Evolutionary conservation across 2,797 vertebrate species (phyloP).

Genomic region (Takifugu ocellatus): DNA sequence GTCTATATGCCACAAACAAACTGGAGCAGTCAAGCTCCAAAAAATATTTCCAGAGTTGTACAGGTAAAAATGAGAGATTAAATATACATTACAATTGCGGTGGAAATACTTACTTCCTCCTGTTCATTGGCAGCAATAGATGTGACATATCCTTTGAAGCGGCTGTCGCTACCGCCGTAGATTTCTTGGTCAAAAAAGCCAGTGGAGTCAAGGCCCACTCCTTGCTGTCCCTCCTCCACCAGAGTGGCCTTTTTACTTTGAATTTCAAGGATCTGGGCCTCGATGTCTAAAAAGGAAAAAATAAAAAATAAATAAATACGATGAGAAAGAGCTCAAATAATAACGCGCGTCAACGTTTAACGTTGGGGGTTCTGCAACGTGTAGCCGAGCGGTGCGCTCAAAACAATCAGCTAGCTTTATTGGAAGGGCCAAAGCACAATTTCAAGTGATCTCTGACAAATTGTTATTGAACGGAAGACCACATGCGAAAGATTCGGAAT

Average conservation of each 20-base stretch:
- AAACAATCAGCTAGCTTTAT: too few species aligned
- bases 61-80: too few species aligned
- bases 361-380: too few species aligned
- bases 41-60: not conserved
- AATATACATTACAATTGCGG: not conserved
- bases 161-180: slow-evolving; percentile 95
- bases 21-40: slow-evolving; percentile 16
- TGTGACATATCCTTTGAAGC: slow-evolving; percentile 96
- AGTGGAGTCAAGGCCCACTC: slow-evolving; percentile 95
- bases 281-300: slow-evolving; percentile 65
- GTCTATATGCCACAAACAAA: slow-evolving; percentile 39
- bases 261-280: slow-evolving; percentile 98
- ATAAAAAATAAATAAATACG: too few species aligned
- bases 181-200: slow-evolving; percentile 98
- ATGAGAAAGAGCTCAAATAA: too few species aligned
- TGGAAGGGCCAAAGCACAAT: too few species aligned
- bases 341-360: too few species aligned
- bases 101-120: slow-evolving; percentile 86
- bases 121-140: slow-evolving; percentile 97
- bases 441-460: too few species aligned
- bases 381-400: too few species aligned
- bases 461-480: too few species aligned
- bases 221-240: slow-evolving; percentile 84
- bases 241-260: slow-evolving; percentile 95
- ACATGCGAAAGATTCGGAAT: too few species aligned